These are phyloP conservation scores for Leucophora obtusa DNA, from an alignment of 2,888 invertebrate genomes.

Conservation along the genomic window DNA sequence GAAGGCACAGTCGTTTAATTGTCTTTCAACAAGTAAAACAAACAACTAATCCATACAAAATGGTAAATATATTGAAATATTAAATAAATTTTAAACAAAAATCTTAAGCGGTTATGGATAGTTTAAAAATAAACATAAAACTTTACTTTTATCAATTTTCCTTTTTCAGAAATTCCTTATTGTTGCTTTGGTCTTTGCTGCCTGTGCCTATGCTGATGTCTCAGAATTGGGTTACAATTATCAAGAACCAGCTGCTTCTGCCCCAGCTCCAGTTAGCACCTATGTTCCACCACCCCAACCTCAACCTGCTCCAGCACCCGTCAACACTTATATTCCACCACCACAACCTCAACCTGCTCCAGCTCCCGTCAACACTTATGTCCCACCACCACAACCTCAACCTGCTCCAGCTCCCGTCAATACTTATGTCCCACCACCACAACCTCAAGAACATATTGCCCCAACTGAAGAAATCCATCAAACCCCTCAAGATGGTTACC, in stretches of 20 bases:
- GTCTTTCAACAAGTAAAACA: conserved; percentile 22
- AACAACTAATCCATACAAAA: conserved; percentile 31
- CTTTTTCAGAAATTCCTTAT: conserved; percentile 71
- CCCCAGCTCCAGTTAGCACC: conserved; percentile 52
- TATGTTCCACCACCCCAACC: background rate
- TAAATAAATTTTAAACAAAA: background rate
- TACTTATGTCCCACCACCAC: conserved; percentile 62
- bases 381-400: conserved; percentile 13
- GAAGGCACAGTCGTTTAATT: conserved; percentile 42
- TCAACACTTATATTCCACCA: background rate
- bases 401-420: conserved; percentile 46
- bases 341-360: conserved; percentile 28
- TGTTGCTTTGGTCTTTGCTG: conserved; percentile 69
- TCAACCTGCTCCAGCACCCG: conserved; percentile 31
- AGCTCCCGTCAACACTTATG: conserved; percentile 23
- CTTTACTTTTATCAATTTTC: background rate
- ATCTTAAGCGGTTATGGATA: too few species aligned
- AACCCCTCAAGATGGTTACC: conserved; percentile 72
- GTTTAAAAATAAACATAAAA: too few species aligned
- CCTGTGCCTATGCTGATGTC: conserved; percentile 71
- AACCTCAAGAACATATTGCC: too few species aligned
- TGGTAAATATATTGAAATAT: conserved; percentile 30
- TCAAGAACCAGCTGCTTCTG: conserved; percentile 65
- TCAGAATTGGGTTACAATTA: conserved; percentile 72
- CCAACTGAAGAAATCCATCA: conserved; percentile 72